Evolutionary conservation across 2,888 invertebrate species (phyloP).

Genomic region (Sminthurinus aureus): DNA sequence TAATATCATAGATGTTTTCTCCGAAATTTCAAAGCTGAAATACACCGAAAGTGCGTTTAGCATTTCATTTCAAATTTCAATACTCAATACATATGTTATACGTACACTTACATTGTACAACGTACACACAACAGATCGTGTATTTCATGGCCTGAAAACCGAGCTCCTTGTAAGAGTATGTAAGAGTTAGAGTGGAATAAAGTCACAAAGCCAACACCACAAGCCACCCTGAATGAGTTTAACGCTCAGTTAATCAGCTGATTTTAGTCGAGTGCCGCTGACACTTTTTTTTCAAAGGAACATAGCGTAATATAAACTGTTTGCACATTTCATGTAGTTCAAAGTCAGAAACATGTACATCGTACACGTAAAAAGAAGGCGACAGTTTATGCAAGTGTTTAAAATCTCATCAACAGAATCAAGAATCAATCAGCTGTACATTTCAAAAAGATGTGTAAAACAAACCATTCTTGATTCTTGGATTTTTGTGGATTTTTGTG

Average conservation of each 20-base stretch:
- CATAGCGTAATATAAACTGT: no score
- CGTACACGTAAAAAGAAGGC: slow-evolving; percentile 8
- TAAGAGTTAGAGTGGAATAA: background rate
- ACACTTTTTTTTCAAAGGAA: background rate
- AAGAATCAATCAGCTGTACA: no score
- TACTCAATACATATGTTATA: no score
- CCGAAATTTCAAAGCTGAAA: no score
- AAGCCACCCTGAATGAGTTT: slow-evolving; percentile 7
- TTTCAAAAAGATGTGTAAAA: no score
- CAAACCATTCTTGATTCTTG: no score
- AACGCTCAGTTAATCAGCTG: slow-evolving; percentile 40
- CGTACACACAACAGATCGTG: background rate
- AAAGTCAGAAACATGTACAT: background rate
- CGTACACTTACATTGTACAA: background rate
- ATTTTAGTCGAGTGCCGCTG: slow-evolving; percentile 21
- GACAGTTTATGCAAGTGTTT: background rate
- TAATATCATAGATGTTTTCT: no score
- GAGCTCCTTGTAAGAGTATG: background rate
- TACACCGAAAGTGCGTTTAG: background rate
- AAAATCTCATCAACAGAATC: no score
- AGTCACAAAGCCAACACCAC: slow-evolving; percentile 8
- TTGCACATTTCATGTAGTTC: no score
- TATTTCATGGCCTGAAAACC: background rate
- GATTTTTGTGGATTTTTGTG: no score
- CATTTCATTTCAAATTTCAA: no score